Base-by-base conservation (phyloP, 2,797 vertebrate species). In the Alectoris magna region DNA sequence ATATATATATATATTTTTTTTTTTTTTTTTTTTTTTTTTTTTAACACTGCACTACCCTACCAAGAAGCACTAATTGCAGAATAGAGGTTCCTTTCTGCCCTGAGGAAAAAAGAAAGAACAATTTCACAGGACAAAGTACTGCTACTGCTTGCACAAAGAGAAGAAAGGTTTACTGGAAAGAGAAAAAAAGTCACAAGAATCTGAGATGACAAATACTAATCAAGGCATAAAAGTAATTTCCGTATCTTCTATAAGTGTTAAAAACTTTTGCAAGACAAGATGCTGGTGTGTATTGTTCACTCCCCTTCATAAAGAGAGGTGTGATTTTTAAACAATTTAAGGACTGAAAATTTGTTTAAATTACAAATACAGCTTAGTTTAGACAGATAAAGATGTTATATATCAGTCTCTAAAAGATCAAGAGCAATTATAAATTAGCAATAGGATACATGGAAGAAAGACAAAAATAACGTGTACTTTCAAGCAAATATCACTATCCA, bases 21-120 rank as follows among this genome's bases (percentile, higher is more conserved):
- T 34, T 34, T 91, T 79, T 48, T 83, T 91, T 79, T 34, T 34
- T 34, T 34, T 48, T 83, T 91, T 79, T 48, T 83, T 91, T 79
- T 51, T 14, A 46, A 14, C n/a, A 41, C 10, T 34, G 6, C 36
- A 74, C 4, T 11, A 29, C 49, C 34, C 63, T 76, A 66, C 5
- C 6, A 4, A 69, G 29, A 16, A 90, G 67, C 3, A 39, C 8
- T 84, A 41, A 62, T 66, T 64, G 68, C 19, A 87, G 51, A 51
- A 24, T 13, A 69, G 11, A 79, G 51, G 15, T 68, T 80, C 34
- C 26, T 74, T 82, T 67, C 23, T 7, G 72, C 3, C 7, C 17
- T 1, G 0, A 51, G 6, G 2, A 7, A 29, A 2, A 64, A 74
- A 29, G 2, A 6, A 44, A 55, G 38, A 13, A 71, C 27, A 59